These are phyloP conservation scores for Papilio protenor DNA, from an alignment of 2,888 invertebrate genomes.

Conservation along the genomic window DNA sequence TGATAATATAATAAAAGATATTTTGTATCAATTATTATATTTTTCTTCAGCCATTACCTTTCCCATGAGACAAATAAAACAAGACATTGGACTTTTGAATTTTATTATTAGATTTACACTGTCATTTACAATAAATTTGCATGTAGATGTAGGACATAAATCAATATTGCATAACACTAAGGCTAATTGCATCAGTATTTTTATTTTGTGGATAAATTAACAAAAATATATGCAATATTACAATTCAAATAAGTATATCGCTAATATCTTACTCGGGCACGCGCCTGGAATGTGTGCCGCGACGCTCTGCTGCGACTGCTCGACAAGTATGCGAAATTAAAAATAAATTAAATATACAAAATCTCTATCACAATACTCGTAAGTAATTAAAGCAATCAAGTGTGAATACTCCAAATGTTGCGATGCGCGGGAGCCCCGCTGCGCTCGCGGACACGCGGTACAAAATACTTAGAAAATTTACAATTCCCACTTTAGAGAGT, in stretches of 20 bases:
- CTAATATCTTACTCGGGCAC: slow-evolving; percentile 84
- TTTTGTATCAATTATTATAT: too few species aligned
- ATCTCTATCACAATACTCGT: slow-evolving; percentile 85
- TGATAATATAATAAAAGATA: too few species aligned
- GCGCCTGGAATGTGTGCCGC: slow-evolving; percentile 73
- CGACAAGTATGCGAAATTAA: slow-evolving; percentile 81
- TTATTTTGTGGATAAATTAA: slow-evolving; percentile 80
- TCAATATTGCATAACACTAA: slow-evolving; percentile 85
- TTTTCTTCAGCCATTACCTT: too few species aligned
- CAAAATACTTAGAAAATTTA: slow-evolving; percentile 84
- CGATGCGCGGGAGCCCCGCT: slow-evolving; percentile 49
- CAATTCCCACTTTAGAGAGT: slow-evolving; percentile 75
- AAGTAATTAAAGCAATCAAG: slow-evolving; percentile 84
- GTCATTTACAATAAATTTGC: slow-evolving; percentile 85
- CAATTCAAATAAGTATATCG: slow-evolving; percentile 82
- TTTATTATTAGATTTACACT: slow-evolving; percentile 85
- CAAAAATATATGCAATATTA: slow-evolving; percentile 83
- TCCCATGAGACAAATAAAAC: slow-evolving; percentile 62
- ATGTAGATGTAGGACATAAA: slow-evolving; percentile 84
- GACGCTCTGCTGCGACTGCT: slow-evolving; percentile 71
- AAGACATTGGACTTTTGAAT: slow-evolving; percentile 79
- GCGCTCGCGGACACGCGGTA: slow-evolving; percentile 69
- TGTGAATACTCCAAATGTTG: slow-evolving; percentile 83
- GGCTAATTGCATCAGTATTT: slow-evolving; percentile 84
- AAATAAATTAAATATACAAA: slow-evolving; percentile 85